A percentile compares a stretch with the other conserved stretches of the same genome.
These are phyloP conservation scores for Misgurnus mizolepis DNA, from an alignment of 2,113 vertebrate genomes.

Conservation along the genomic window DNA sequence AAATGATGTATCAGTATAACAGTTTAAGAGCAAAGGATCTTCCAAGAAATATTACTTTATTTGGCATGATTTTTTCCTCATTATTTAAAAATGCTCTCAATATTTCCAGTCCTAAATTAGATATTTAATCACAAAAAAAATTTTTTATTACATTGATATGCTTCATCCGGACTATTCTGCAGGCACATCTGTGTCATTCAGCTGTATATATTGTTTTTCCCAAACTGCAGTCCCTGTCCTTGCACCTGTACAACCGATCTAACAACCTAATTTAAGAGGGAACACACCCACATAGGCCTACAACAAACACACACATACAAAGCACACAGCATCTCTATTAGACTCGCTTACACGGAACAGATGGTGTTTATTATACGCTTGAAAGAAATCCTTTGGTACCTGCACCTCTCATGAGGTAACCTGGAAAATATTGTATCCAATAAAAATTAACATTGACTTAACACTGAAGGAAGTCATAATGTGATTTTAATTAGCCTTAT, in stretches of 20 bases:
- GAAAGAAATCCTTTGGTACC: conserved; percentile 19
- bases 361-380: conserved; percentile 1
- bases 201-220: conserved; percentile 28
- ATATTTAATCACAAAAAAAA: background rate
- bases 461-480: no score
- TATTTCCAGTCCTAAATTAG: background rate
- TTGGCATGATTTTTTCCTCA: no score
- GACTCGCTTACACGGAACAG: conserved; percentile 6
- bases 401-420: background rate
- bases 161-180: background rate
- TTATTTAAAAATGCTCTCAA: no score
- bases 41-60: background rate
- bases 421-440: background rate
- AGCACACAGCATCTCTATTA: background rate
- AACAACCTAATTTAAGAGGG: background rate
- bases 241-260: background rate
- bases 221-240: conserved; percentile 36
- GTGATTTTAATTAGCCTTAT: no score
- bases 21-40: background rate
- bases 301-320: conserved; percentile 26
- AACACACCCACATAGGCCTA: conserved; percentile 27
- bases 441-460: background rate
- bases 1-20: no score
- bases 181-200: background rate
- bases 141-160: background rate